phyloP scores from a whole-genome alignment of 2,113 vertebrate species.

The Indicator indicator region DNA sequence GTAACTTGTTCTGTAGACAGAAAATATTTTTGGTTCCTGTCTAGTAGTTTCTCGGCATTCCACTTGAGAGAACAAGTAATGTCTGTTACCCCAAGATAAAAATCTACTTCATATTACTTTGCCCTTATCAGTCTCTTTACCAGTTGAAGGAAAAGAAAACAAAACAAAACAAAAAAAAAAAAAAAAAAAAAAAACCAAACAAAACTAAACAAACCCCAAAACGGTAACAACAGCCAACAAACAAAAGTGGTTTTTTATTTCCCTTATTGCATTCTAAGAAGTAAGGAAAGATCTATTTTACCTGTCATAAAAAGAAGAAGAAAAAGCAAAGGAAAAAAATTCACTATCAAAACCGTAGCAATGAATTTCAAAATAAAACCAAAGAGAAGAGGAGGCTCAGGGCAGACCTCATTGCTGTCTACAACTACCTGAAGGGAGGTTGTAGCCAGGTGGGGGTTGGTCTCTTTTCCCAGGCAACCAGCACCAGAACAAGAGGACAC shows the following conservation, averaged over 20 bases:
- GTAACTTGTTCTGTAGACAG: neutral
- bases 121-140: neutral
- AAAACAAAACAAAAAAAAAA: too few relatives aligned
- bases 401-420: too few relatives aligned
- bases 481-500: too few relatives aligned
- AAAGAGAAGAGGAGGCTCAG: neutral
- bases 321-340: neutral
- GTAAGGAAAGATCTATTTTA: neutral
- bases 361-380: neutral
- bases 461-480: too few relatives aligned
- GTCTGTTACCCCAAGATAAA: neutral
- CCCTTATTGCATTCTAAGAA: neutral
- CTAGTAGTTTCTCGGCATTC: neutral
- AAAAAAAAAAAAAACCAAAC: too few relatives aligned
- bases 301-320: slow-evolving; percentile 40
- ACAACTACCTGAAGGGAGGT: too few relatives aligned
- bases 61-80: neutral
- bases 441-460: too few relatives aligned
- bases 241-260: neutral
- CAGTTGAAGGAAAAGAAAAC: neutral
- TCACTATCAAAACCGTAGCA: neutral
- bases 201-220: too few relatives aligned
- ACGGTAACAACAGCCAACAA: too few relatives aligned
- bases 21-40: neutral
- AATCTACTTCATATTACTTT: neutral